Percentiles rank a stretch among this genome's conserved stretches.
Evolutionary conservation across 2,888 invertebrate genomes (phyloP).

Genomic region (Thymelicus lineola): DNA sequence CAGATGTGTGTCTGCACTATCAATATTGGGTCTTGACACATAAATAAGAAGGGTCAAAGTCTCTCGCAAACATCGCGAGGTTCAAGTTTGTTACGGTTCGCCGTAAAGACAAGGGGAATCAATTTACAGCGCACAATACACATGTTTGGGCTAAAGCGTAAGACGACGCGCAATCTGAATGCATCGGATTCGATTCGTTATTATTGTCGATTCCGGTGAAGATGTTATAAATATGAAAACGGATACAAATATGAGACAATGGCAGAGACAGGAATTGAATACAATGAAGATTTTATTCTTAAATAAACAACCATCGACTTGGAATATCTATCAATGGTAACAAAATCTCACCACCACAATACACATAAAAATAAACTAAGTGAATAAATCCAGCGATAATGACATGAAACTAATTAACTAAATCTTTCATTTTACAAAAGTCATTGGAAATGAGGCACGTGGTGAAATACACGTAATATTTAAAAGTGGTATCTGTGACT

Average conservation of each 20-base stretch:
- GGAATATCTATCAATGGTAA: no score
- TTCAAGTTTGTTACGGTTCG: slow-evolving; percentile 15
- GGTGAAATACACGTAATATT: background rate
- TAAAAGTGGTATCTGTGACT: background rate
- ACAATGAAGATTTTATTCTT: no score
- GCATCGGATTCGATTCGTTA: background rate
- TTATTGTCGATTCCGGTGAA: background rate
- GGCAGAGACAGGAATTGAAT: no score
- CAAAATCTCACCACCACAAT: no score
- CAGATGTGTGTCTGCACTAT: background rate
- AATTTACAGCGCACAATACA: slow-evolving; percentile 39
- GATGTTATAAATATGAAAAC: background rate
- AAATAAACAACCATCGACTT: no score
- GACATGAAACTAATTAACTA: no score
- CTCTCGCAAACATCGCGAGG: background rate
- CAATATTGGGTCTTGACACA: slow-evolving; percentile 10
- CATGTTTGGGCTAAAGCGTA: slow-evolving; percentile 40
- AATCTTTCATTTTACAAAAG: no score
- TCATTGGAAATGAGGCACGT: no score
- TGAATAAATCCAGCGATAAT: no score
- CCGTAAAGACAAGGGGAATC: slow-evolving; percentile 18
- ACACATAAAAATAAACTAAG: no score
- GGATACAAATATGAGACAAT: background rate
- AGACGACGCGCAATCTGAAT: slow-evolving; percentile 35
- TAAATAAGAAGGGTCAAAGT: slow-evolving; percentile 9